Evolutionary conservation across 2,888 invertebrate species (phyloP), one percentile per base, ranked within the genome.

Genomic region (Andrena marginata): DNA sequence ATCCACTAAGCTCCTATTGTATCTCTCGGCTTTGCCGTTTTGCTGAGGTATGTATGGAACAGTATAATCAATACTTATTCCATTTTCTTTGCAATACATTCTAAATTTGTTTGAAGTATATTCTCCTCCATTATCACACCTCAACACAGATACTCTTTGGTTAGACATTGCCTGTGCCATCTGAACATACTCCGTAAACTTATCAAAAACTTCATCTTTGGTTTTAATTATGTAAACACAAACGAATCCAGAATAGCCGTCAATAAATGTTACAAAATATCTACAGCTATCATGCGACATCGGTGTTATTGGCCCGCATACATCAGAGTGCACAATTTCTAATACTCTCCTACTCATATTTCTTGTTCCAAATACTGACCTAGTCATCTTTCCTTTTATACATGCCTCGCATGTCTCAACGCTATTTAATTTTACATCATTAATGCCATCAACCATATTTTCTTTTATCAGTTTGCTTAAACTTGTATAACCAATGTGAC

Each of bases 91-190:
- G 31, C 67, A 67, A 20, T 49, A 67, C 1, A 2, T 26, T 16
- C 20, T 67, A 10, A 67, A 49, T 13, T 67, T 31, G 7, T 29
- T 4, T 10, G 67, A 67, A 29, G 48, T 13, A 1, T 51, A 72
- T 26, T 72, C 63, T 13, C 62, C 10, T 26, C 63, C 62, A 72
- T 72, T 72, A n/a, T 72, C 71, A 63, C 71, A 63, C 10, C 71
- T 72, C 1, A 72, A 13, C 26, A 48, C 23, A 1, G 63, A 49
- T 48, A 72, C 63, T 60, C 3, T 49, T 3, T 31, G n/a, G 5
- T 20, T 29, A 62, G 63, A 63, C 29, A n/a, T 62, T 10, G 51
- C 60, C 33, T 72, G 60, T 31, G n/a, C 62, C 71, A 60, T 62
- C 3, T 29, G 23, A 7, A 26, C n/a, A 48, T 63, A 72, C 31